A percentile compares a stretch with the other conserved stretches of the same genome.
These are phyloP conservation scores for Hypomecis atomaria DNA, from an alignment of 2,888 invertebrate species.

Conservation along the genomic window DNA sequence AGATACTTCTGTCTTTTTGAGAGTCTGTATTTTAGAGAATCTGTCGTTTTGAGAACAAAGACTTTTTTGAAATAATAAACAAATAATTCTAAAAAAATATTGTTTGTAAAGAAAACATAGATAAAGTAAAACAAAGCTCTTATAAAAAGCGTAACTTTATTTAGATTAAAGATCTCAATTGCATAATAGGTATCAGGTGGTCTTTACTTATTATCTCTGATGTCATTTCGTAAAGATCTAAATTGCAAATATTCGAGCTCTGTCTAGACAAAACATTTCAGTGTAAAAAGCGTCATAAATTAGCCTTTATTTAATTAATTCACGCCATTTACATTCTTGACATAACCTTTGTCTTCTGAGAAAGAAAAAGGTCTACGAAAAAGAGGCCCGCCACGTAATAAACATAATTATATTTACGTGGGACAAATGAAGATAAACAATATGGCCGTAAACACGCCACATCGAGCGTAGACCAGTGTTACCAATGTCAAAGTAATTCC, in stretches of 20 bases:
- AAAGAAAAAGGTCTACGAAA: constrained; percentile 39
- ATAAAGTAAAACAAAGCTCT: too few species aligned
- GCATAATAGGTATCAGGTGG: background rate
- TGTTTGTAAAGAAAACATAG: too few species aligned
- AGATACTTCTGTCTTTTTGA: too few species aligned
- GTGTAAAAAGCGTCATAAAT: constrained; percentile 3
- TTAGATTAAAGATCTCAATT: background rate
- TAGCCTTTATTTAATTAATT: constrained; percentile 18
- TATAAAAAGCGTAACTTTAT: too few species aligned
- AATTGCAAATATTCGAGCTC: constrained; percentile 16
- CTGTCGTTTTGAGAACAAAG: too few species aligned
- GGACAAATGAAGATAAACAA: constrained; percentile 41
- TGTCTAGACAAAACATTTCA: constrained; percentile 16
- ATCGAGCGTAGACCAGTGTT: background rate
- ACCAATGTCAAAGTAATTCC: too few species aligned
- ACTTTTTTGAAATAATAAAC: too few species aligned
- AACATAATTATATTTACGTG: constrained; percentile 50
- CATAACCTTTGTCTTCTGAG: constrained; percentile 31
- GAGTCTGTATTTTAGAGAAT: too few species aligned
- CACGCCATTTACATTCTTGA: constrained; percentile 20
- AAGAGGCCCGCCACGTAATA: constrained; percentile 38
- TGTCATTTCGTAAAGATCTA: constrained; percentile 5
- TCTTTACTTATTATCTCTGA: background rate
- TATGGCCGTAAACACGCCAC: constrained; percentile 24
- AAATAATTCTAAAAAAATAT: too few species aligned